phyloP scores from a whole-genome alignment of 2,888 invertebrate genomes.

The Argynnis bischoffii region DNA sequence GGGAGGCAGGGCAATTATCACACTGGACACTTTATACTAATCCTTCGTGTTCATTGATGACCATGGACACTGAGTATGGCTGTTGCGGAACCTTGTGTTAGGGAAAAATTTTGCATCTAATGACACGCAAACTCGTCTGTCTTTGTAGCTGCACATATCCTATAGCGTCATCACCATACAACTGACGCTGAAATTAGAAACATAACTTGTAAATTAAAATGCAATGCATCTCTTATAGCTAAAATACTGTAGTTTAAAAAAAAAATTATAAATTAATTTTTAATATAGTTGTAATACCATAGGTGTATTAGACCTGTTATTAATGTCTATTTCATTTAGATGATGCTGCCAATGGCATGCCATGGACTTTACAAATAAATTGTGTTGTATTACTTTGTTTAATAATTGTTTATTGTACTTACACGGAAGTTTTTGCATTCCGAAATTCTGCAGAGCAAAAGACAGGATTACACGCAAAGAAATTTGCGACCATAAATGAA shows the following conservation, averaged over 20 bases:
- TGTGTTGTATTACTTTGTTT: no score
- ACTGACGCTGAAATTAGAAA: conserved; percentile 35
- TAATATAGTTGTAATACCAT: no score
- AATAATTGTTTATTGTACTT: no score
- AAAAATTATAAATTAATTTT: no score
- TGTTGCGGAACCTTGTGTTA: conserved; percentile 45
- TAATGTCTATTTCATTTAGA: no score
- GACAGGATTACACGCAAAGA: conserved; percentile 1
- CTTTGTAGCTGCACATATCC: conserved; percentile 44
- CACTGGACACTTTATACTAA: conserved; percentile 34
- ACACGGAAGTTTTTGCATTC: not conserved
- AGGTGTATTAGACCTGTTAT: no score
- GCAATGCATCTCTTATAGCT: no score
- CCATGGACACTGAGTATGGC: conserved; percentile 22
- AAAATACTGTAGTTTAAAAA: no score
- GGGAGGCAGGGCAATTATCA: conserved; percentile 40
- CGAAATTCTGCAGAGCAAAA: conserved; percentile 3
- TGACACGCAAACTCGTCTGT: conserved; percentile 39
- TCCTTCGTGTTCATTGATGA: conserved; percentile 43
- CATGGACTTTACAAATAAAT: no score
- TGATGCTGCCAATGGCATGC: no score
- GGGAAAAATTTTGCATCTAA: conserved; percentile 45
- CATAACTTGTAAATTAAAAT: no score
- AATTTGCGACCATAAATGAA: not conserved
- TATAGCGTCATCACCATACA: conserved; percentile 47